Percentiles rank a stretch among this genome's conserved stretches.
phyloP scores from a whole-genome alignment of 53 echinoderm and acorn worm species.

The Hippasteria phrygiana region DNA sequence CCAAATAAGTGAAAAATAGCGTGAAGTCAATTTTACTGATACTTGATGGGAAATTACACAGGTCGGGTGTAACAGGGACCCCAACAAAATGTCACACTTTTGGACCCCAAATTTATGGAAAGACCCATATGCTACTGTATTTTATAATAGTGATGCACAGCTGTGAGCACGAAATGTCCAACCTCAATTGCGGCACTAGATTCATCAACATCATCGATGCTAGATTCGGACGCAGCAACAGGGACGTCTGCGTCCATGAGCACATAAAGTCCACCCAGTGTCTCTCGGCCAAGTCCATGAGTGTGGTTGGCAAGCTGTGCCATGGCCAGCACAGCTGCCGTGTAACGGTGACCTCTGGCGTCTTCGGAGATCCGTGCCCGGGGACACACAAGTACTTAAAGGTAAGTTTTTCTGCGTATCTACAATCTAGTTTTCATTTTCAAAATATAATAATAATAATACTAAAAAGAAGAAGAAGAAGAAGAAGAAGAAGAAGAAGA shows the following conservation, averaged over 20 bases:
- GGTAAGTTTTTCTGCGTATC: constrained; percentile 1
- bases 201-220: constrained; percentile 35
- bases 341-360: background rate
- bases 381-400: constrained; percentile 49
- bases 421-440: background rate
- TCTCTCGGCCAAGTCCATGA: background rate
- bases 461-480: too few relatives aligned
- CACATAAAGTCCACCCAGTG: constrained; percentile 7
- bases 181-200: constrained; percentile 21
- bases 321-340: constrained; percentile 1
- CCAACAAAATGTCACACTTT: too few relatives aligned
- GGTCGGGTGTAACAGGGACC: too few relatives aligned
- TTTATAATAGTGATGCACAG: background rate
- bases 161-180: background rate
- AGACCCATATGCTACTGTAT: too few relatives aligned
- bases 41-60: too few relatives aligned
- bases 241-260: background rate
- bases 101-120: too few relatives aligned
- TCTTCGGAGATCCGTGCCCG: constrained; percentile 49
- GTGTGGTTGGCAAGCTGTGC: constrained; percentile 11
- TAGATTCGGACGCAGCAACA: constrained; percentile 22
- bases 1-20: too few relatives aligned
- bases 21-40: too few relatives aligned
- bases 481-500: too few relatives aligned
- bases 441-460: too few relatives aligned